Conservation (phyloP, 2,113 vertebrate species). For the Crotophaga sulcirostris region DNA sequence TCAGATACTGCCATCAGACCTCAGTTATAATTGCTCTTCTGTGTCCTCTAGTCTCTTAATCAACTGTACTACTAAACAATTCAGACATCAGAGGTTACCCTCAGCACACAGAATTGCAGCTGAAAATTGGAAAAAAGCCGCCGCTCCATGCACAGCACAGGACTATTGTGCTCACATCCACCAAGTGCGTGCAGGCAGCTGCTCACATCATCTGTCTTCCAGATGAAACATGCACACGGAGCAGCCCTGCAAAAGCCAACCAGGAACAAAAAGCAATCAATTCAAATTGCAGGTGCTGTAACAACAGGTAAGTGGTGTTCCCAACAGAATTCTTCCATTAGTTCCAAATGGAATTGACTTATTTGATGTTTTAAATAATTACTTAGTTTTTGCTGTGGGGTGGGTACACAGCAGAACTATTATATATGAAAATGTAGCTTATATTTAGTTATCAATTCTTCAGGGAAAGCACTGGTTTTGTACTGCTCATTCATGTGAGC, state of each 20-base stretch:
- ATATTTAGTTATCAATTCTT: not conserved
- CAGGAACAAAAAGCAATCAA: not conserved
- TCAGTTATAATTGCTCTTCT: not conserved
- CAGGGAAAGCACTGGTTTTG: not conserved
- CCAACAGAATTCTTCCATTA: not conserved
- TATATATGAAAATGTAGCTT: not conserved
- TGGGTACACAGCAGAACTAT: not conserved
- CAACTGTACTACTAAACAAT: not conserved
- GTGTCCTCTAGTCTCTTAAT: not conserved
- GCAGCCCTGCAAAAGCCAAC: not conserved
- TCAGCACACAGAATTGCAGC: not conserved
- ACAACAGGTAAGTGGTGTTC: not conserved
- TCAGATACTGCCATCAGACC: not conserved
- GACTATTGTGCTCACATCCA: rapidly evolving
- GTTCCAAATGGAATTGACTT: not conserved
- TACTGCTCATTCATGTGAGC: not conserved
- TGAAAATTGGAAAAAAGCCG: not conserved
- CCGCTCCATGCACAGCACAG: rapidly evolving
- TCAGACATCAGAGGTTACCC: rapidly evolving
- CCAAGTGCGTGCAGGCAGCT: not conserved
- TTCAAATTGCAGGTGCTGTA: not conserved
- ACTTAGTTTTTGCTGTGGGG: not conserved
- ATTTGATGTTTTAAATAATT: not conserved
- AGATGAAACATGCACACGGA: not conserved
- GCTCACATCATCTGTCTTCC: not conserved